Conservation (phyloP, 2,888 invertebrate genomes). For the Caenorhabditis sulstoni region DNA sequence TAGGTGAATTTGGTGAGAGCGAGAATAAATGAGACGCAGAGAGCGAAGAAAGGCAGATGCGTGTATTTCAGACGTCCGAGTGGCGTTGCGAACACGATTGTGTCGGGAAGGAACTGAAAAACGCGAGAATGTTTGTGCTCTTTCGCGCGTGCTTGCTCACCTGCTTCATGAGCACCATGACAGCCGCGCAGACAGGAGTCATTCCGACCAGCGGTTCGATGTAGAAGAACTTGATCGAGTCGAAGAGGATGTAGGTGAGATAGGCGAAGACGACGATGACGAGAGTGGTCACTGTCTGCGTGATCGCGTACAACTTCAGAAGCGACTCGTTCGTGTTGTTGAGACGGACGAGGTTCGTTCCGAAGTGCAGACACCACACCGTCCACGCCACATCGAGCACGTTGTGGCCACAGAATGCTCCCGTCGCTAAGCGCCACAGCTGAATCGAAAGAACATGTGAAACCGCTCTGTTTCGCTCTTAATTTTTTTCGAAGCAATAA, state of each 20-base stretch:
- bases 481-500: too few species aligned
- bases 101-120: constrained; percentile 77
- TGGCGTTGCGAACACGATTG: constrained; percentile 76
- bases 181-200: constrained; percentile 67
- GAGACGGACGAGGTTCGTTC: constrained; percentile 63
- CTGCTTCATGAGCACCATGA: constrained; percentile 78
- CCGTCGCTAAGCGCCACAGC: constrained; percentile 74
- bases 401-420: constrained; percentile 76
- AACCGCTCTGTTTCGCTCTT: too few species aligned
- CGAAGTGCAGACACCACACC: constrained; percentile 64
- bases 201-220: constrained; percentile 65
- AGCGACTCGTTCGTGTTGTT: constrained; percentile 65
- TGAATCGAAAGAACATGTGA: too few species aligned
- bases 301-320: constrained; percentile 64
- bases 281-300: constrained; percentile 64
- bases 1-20: constrained; percentile 55
- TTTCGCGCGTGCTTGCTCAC: constrained; percentile 43
- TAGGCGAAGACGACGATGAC: constrained; percentile 56
- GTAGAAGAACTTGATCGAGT: constrained; percentile 59
- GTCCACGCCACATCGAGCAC: constrained; percentile 72
- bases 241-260: constrained; percentile 54
- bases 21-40: constrained; percentile 58
- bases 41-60: constrained; percentile 73
- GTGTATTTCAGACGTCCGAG: constrained; percentile 78
- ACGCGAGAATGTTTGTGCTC: not conserved